These are phyloP conservation scores for Coreius guichenoti DNA, from an alignment of 2,797 vertebrate species.

Conservation along the genomic window DNA sequence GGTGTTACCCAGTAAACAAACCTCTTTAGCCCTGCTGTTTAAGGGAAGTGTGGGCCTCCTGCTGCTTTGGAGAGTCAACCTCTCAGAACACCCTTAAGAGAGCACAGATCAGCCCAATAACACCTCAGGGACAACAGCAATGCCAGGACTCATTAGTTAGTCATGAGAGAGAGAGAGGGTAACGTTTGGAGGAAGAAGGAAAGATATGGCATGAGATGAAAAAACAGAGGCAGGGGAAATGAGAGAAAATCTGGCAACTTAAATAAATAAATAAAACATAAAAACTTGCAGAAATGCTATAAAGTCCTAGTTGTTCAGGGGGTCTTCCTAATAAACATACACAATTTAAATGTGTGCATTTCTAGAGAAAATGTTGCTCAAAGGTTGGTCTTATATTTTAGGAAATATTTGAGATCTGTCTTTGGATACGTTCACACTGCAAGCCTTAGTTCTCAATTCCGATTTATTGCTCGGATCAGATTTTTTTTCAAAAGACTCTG, in stretches of 20 bases:
- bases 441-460: too few relatives aligned
- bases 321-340: not conserved
- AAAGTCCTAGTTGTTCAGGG: not conserved
- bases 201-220: conserved; percentile 2
- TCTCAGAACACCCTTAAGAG: conserved; percentile 65
- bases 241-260: not conserved
- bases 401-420: not conserved
- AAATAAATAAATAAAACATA: not conserved
- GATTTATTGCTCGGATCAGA: too few relatives aligned
- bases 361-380: not conserved
- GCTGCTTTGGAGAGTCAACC: conserved; percentile 71
- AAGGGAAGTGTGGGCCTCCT: conserved; percentile 70
- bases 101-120: conserved; percentile 57
- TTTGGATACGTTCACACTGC: not conserved
- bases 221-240: not conserved
- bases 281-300: not conserved
- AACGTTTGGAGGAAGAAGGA: conserved; percentile 16
- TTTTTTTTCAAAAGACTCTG: too few relatives aligned
- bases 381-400: not conserved
- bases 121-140: conserved; percentile 70
- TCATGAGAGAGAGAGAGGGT: conserved; percentile 69
- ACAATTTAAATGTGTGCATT: not conserved
- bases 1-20: conserved; percentile 81
- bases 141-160: conserved; percentile 77
- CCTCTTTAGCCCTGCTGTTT: conserved; percentile 80